Conservation (phyloP, 2,888 invertebrate species). For the Tribolium freemani region DNA sequence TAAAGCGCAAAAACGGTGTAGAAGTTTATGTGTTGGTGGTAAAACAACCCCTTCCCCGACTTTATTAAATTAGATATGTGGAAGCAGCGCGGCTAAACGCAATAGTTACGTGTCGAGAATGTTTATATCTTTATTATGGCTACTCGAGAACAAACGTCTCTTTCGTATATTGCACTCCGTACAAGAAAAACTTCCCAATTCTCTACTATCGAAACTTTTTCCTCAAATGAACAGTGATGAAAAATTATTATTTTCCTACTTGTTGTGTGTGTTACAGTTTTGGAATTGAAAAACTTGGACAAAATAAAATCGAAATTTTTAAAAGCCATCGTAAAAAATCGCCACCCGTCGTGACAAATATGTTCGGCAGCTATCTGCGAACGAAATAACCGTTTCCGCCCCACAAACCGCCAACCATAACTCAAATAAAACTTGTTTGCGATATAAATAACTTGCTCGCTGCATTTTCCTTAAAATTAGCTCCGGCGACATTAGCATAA, state of each 20-base stretch:
- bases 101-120: conserved; percentile 38
- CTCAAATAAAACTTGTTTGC: conserved; percentile 33
- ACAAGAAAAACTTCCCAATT: background rate
- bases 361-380: conserved; percentile 5
- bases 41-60: background rate
- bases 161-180: conserved; percentile 11
- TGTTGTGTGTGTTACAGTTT: too few species aligned
- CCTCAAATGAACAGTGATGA: background rate
- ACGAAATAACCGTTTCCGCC: conserved; percentile 5
- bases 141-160: conserved; percentile 28
- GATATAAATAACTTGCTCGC: conserved; percentile 33
- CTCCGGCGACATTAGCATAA: conserved; percentile 49
- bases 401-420: conserved; percentile 17
- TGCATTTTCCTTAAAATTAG: conserved; percentile 45
- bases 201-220: background rate
- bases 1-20: background rate
- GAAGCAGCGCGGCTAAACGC: conserved; percentile 28
- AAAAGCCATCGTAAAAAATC: background rate
- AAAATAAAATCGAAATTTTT: conserved; percentile 3
- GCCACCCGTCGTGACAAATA: conserved; percentile 6
- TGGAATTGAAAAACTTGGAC: too few species aligned
- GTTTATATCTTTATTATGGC: conserved; percentile 36
- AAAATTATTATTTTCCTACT: background rate
- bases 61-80: conserved; percentile 36
- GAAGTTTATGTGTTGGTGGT: conserved; percentile 4